Conservation (phyloP, 1,140 invertebrate genomes). For the Diorhabda elongata region DNA sequence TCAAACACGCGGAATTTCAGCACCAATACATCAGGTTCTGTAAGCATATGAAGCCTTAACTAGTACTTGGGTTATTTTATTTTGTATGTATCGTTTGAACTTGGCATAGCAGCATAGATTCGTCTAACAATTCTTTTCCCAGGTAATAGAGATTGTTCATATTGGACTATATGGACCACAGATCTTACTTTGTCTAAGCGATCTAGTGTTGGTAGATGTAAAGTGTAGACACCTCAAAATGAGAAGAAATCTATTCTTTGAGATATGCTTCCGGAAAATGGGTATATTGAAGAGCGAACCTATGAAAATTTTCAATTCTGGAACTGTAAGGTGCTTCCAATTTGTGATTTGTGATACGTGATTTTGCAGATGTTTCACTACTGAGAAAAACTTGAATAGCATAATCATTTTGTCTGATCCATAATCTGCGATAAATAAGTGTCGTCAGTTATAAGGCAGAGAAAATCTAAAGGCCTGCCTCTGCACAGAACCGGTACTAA, state of each 20-base stretch:
- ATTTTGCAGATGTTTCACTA: conserved; percentile 17
- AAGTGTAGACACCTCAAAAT: background rate
- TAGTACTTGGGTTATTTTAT: no score
- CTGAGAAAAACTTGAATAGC: conserved; percentile 21
- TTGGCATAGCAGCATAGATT: conserved; percentile 12
- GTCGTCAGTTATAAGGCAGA: conserved; percentile 14
- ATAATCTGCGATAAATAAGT: conserved; percentile 18
- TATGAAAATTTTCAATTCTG: conserved; percentile 21
- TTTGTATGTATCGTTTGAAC: no score
- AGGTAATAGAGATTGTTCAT: conserved; percentile 21
- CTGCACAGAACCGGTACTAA: conserved; percentile 17
- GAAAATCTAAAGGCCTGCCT: conserved; percentile 14
- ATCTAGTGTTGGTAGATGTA: background rate
- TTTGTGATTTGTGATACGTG: conserved; percentile 22
- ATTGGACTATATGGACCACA: conserved; percentile 20
- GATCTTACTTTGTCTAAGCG: conserved; percentile 22
- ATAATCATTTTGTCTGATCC: conserved; percentile 17
- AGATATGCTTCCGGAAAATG: conserved; percentile 17
- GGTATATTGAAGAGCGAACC: conserved; percentile 21
- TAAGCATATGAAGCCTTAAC: no score
- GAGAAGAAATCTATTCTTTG: conserved; percentile 21
- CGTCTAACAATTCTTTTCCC: conserved; percentile 22
- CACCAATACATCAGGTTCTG: conserved; percentile 6
- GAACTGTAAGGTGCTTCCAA: conserved; percentile 31
- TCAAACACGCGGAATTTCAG: conserved; percentile 34